A percentile compares a stretch with the other conserved stretches of the same genome.
phyloP scores from a whole-genome alignment of 2,888 invertebrate genomes.

The Ceriagrion tenellum region DNA sequence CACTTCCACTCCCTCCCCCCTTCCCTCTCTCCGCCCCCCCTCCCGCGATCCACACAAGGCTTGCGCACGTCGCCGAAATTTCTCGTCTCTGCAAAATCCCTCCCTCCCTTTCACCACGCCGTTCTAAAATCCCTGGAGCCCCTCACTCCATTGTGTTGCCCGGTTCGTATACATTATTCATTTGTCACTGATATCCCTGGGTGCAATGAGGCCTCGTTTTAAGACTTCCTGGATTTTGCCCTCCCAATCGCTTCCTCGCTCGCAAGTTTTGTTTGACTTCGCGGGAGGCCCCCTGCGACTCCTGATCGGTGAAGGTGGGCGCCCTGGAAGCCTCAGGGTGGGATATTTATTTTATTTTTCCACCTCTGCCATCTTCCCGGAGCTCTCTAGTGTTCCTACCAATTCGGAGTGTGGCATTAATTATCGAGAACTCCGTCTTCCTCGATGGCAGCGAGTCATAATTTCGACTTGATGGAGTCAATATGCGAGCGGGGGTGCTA shows the following conservation, averaged over 20 bases:
- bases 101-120: neutral
- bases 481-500: neutral
- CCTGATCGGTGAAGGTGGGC: neutral
- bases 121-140: neutral
- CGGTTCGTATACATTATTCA: constrained; percentile 20
- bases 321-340: neutral
- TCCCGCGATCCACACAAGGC: neutral
- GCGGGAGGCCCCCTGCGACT: neutral
- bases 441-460: neutral
- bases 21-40: neutral
- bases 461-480: neutral
- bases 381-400: neutral
- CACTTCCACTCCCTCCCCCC: neutral
- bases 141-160: neutral
- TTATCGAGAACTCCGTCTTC: neutral
- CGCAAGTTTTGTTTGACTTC: constrained; percentile 16
- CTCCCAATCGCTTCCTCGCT: neutral
- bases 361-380: neutral
- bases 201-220: constrained; percentile 39
- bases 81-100: neutral
- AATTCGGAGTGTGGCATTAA: neutral
- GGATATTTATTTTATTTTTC: neutral
- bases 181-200: constrained; percentile 32
- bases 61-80: neutral
- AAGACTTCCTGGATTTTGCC: neutral